These are phyloP conservation scores for Ophiothrix spiculata DNA, from an alignment of 35 echinoderm and acorn worm genomes.

Conservation along the genomic window DNA sequence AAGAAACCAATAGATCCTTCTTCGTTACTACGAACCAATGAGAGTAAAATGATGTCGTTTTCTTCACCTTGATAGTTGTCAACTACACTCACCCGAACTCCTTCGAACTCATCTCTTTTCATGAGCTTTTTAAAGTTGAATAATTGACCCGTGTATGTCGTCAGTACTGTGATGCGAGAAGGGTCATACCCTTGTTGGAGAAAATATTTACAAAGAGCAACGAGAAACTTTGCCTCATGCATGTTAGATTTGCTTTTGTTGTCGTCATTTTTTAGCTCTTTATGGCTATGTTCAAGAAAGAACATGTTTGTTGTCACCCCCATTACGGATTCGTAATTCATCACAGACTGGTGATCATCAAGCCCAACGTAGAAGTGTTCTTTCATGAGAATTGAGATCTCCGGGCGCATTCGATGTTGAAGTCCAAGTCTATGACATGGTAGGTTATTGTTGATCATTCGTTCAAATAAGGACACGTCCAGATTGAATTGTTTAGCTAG, in stretches of 20 bases:
- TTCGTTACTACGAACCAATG: conserved; percentile 85
- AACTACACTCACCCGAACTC: conserved; percentile 63
- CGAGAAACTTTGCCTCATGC: conserved; percentile 67
- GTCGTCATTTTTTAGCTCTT: conserved; percentile 53
- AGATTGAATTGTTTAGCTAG: conserved; percentile 63
- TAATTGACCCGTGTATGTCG: conserved; percentile 77
- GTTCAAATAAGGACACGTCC: conserved; percentile 88
- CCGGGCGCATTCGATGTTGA: conserved; percentile 95
- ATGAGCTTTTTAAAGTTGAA: conserved; percentile 66
- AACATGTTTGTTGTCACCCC: conserved; percentile 21
- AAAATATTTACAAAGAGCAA: conserved; percentile 66
- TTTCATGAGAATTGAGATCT: conserved; percentile 71
- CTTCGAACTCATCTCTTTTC: conserved; percentile 59
- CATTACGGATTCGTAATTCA: not conserved
- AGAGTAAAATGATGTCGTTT: conserved; percentile 96
- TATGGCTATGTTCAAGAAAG: conserved; percentile 50
- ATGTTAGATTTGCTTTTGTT: conserved; percentile 70
- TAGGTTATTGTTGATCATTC: conserved; percentile 79
- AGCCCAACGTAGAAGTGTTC: conserved; percentile 18
- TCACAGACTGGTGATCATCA: conserved; percentile 12
- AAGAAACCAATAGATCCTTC: conserved; percentile 89
- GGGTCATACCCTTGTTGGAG: conserved; percentile 79
- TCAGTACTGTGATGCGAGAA: conserved; percentile 74
- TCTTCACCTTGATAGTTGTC: conserved; percentile 98
- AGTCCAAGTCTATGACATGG: conserved; percentile 41